These are phyloP conservation scores for Helicoverpa assulta DNA, from an alignment of 2,888 invertebrate genomes.

Conservation along the genomic window DNA sequence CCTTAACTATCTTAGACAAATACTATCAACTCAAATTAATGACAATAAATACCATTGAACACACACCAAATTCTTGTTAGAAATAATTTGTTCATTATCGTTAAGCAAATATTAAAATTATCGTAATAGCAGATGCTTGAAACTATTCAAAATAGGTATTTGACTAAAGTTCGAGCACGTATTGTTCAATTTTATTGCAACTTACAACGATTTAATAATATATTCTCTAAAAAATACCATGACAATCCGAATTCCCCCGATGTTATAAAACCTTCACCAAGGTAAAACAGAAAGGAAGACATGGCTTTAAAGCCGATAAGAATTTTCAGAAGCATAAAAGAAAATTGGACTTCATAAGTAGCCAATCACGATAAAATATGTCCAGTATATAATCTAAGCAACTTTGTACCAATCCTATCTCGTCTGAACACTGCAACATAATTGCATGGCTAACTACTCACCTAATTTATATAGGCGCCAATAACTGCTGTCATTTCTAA, in stretches of 20 bases:
- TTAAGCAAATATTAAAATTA: too few relatives aligned
- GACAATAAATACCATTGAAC: neutral
- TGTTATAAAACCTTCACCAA: neutral
- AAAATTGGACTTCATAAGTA: slow-evolving; percentile 2
- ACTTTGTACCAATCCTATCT: slow-evolving; percentile 25
- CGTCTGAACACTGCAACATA: slow-evolving; percentile 10
- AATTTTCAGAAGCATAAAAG: neutral
- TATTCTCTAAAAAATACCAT: too few relatives aligned
- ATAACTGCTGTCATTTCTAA: slow-evolving; percentile 36
- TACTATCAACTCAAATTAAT: neutral
- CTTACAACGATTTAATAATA: too few relatives aligned
- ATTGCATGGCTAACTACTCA: slow-evolving; percentile 28
- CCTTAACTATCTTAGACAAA: slow-evolving; percentile 21
- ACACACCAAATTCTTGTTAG: neutral
- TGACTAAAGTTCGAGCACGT: too few relatives aligned
- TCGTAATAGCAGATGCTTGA: too few relatives aligned
- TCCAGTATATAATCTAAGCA: slow-evolving; percentile 7
- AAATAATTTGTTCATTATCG: neutral
- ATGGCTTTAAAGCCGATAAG: neutral
- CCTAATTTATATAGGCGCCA: slow-evolving; percentile 38
- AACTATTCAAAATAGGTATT: too few relatives aligned
- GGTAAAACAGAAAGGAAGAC: neutral
- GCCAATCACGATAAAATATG: neutral
- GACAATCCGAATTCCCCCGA: too few relatives aligned
- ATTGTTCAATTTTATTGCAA: too few relatives aligned